Evolutionary conservation across 2,888 invertebrate genomes (phyloP).

Genomic region (Drosophila formosana): DNA sequence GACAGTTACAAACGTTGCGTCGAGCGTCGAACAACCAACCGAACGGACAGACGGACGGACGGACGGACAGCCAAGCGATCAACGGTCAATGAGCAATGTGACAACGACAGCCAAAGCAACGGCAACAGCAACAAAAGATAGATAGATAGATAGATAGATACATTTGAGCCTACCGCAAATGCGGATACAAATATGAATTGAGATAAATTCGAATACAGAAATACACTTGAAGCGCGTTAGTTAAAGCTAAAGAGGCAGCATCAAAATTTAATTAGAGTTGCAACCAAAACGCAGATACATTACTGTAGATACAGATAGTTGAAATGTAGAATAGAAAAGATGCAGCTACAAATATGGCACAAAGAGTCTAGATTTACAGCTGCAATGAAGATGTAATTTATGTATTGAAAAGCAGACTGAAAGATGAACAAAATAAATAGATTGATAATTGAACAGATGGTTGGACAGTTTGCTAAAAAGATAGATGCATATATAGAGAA

Average conservation of each 20-base stretch:
- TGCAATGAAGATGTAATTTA: no score
- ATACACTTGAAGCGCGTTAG: neutral
- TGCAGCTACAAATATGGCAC: no score
- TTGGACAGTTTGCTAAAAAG: no score
- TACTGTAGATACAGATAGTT: no score
- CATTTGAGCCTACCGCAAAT: constrained; percentile 68
- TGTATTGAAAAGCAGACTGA: no score
- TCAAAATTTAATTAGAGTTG: neutral
- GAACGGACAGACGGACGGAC: no score
- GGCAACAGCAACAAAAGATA: constrained; percentile 19
- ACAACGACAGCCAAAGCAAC: constrained; percentile 11
- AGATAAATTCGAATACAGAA: constrained; percentile 8
- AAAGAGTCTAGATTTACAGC: no score
- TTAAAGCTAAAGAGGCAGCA: neutral
- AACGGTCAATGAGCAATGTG: constrained; percentile 1
- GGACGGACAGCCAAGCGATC: constrained; percentile 19
- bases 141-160: constrained; percentile 7
- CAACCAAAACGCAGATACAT: no score
- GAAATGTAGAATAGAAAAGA: no score
- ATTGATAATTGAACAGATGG: no score
- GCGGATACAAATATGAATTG: constrained; percentile 33
- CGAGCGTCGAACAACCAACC: constrained; percentile 19
- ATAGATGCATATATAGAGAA: no score
- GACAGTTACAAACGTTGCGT: constrained; percentile 75
- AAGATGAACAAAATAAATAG: no score